Evolutionary conservation across 2,113 vertebrate genomes (phyloP), one percentile per base, ranked within the genome.

Genomic region (Lynx canadensis): DNA sequence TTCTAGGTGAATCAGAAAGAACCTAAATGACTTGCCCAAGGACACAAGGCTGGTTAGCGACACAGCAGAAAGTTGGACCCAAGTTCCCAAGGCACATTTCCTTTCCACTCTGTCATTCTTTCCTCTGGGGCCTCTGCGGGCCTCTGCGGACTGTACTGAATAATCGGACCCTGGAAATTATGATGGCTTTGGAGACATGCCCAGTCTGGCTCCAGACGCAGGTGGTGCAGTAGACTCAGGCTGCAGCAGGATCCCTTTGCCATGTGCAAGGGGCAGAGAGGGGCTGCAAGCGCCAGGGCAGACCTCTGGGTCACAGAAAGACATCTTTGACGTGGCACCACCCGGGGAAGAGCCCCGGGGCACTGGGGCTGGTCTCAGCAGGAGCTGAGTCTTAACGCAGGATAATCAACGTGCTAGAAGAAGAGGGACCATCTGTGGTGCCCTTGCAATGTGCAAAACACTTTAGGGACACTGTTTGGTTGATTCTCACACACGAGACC

Each of bases 171-270:
- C 38, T 84, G 88, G 27, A 27, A 27, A n/a, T 21, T 10, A n/a
- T 13, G 12, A 21, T 16, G 87, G 48, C 27, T 19, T 80, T 73
- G 86, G 74, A 69, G 38, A 21, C 55, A 18, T 1, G 78, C 71
- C 91, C 1, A 1, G 65, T 8, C 55, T 89, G 79, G 69, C 69
- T 60, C 63, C 55, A 38, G 29, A 18, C 0, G 1, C n/a, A 52
- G 63, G 16, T 2, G 36, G 33, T 18, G 1, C 11, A 12, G 21
- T 18, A 3, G 68, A 45, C 25, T 0, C 0, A 27, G 27, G 25
- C n/a, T 19, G 25, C 13, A 16, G 55, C 4, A 15, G 50, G 5
- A 41, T 65, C 85, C 15, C 38, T 41, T n/a, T 18, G 63, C 33
- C 57, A 50, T 13, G 0, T 0, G 38, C 18, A 81, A 45, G 45